Base-by-base conservation (phyloP, 2,888 invertebrate genomes). In the Cheiracanthium punctorium region DNA sequence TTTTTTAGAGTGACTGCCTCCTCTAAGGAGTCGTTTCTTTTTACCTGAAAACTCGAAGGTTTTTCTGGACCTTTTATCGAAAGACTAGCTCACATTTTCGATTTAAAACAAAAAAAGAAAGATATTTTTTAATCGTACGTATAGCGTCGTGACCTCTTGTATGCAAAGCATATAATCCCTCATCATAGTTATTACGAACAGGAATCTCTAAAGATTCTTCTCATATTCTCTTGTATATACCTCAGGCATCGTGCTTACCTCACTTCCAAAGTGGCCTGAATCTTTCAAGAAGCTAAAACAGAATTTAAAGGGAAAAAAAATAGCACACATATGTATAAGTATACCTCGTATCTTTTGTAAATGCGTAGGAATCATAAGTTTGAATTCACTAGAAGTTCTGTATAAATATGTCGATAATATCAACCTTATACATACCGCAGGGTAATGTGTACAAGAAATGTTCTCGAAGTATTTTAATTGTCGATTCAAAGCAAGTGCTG, bases 231-330 rank as follows among this genome's bases (percentile, higher is more conserved):
- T 69, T 79, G 79, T 74, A 80, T 37, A 85, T 85, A 85, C 73
- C 84, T 85, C 84, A 85, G 77, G 77, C 84, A 70, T 64, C n/a
- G n/a, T 85, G 30, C 69, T 58, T 85, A 80, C 84, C 84, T 85
- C 84, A 85, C 84, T 85, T 85, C 58, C 69, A 85, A 85, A 85
- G 84, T 85, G 84, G 84, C 79, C 79, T 85, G 84, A 74, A 65
- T 80, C 73, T 79, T 79, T 73, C 48, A 33, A 52, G 41, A 58
- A 64, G 37, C 10, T 10, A 37, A 37, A 37, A 37, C 7, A 37
- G 10, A 79, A 52, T 65, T n/a, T n/a, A n/a, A n/a, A n/a, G n/a
- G n/a, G 76, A 75, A 85, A 41, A 70, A 29, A 73, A 67, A 64
- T 43, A 77, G 84, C 79, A 85, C 84, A 82, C 81, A 67, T 58